These are phyloP conservation scores for Druceiella hillmani DNA, from an alignment of 2,888 invertebrate genomes.

Conservation along the genomic window DNA sequence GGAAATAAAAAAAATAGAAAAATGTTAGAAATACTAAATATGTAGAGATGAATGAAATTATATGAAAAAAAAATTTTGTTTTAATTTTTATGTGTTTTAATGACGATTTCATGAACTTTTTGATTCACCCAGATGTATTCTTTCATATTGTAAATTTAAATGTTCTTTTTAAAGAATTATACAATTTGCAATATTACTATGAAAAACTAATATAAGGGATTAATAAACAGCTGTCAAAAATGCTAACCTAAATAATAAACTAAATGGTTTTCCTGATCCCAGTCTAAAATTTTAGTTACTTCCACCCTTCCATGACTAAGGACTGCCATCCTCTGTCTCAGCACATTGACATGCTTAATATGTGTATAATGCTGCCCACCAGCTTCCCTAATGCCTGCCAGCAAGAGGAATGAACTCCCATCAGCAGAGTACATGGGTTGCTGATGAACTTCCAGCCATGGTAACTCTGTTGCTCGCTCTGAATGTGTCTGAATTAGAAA, in stretches of 20 bases:
- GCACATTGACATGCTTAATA: conserved; percentile 80
- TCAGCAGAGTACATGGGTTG: conserved; percentile 80
- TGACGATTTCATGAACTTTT: no score
- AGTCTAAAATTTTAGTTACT: conserved; percentile 74
- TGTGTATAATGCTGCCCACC: conserved; percentile 81
- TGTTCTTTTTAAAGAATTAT: no score
- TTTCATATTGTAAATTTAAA: no score
- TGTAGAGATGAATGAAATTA: background rate
- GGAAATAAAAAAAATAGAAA: no score
- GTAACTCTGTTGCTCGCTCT: conserved; percentile 76
- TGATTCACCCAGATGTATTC: no score
- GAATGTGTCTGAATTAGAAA: conserved; percentile 74
- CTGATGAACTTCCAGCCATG: conserved; percentile 82
- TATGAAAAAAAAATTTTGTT: background rate
- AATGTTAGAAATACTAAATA: no score
- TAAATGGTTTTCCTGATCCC: conserved; percentile 78
- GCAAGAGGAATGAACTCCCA: conserved; percentile 76
- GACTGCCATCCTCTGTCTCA: conserved; percentile 77
- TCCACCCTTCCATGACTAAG: conserved; percentile 83
- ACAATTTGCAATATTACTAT: no score
- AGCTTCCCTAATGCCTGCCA: conserved; percentile 80
- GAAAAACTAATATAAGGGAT: no score
- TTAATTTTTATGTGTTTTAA: background rate
- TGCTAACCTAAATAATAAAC: conserved; percentile 63
- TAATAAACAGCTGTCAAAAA: no score